phyloP scores from a whole-genome alignment of 2,113 vertebrate species.

The Peucedramus taeniatus region DNA sequence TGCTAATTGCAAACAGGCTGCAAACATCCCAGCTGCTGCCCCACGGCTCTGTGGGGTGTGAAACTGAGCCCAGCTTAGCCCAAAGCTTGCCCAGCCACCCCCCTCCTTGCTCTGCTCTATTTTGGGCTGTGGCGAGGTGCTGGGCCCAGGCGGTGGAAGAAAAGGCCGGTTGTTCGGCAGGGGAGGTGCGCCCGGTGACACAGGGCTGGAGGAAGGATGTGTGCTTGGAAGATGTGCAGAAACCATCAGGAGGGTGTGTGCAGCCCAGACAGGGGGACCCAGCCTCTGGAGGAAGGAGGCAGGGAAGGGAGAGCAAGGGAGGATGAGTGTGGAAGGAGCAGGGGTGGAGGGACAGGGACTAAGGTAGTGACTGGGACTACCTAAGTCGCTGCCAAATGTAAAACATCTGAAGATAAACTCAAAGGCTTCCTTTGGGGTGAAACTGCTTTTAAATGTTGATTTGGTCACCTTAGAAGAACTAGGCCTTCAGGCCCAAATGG shows the following conservation, averaged over 20 bases:
- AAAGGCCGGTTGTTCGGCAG: constrained; percentile 15
- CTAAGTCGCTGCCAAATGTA: not conserved
- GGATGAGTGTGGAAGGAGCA: not conserved
- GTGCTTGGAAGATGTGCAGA: constrained; percentile 27
- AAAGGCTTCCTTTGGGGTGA: not conserved
- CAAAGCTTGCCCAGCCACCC: not conserved
- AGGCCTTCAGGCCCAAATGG: not conserved
- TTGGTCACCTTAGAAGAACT: not conserved
- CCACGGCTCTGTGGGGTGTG: not conserved
- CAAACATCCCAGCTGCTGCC: not conserved
- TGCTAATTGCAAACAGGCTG: not conserved
- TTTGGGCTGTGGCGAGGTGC: constrained; percentile 1
- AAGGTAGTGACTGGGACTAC: not conserved
- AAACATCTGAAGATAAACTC: not conserved
- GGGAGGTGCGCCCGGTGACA: not conserved
- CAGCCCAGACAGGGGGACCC: not conserved
- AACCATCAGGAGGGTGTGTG: not conserved
- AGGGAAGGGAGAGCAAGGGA: not conserved
- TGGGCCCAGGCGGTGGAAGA: not conserved
- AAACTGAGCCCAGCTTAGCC: not conserved
- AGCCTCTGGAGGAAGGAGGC: not conserved
- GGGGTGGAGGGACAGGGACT: not conserved
- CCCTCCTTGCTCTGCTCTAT: not conserved
- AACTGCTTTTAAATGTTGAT: not conserved
- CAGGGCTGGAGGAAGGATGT: not conserved